Evolutionary conservation across 2,888 invertebrate genomes (phyloP), one percentile per base, ranked within the genome.

Genomic region (Acrocyrtus sp.): DNA sequence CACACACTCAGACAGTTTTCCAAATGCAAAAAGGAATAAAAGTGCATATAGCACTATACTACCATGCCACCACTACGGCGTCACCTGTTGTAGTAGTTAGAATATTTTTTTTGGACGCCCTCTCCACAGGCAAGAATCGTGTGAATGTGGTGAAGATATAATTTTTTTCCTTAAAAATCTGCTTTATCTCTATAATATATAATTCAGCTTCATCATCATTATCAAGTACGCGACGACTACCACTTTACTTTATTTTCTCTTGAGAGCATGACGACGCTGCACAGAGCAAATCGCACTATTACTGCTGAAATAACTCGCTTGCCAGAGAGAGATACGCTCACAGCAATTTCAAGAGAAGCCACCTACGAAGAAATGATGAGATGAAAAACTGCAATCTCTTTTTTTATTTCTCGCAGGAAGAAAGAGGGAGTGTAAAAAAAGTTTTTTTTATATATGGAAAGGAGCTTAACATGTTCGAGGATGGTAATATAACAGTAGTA

Each of bases 111-210:
- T 43, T 43, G 47, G 57, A 70, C 70, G 70, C 70, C 70, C 70
- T 70, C 70, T 70, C 70, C 70, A 70, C 70, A 70, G 70, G 70
- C 70, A 34, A 69, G 61, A 62, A 53, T 63, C 50, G 70, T 70
- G 70, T 56, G 63, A 70, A 70, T 62, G 54, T 62, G 19, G 53
- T 43, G 51, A 51, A 6, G 53, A 50, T 58, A 57, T 57, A 41
- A 57, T 29, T 21, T 50, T 57, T 70, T 56, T 43, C 21, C 27
- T 29, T 47, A 60, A 34, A 50, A 53, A 53, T 39, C 12, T n/a
- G n/a, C n/a, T 65, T 65, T 54, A 29, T 17, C 45, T 45, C 15
- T 39, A 5, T 29, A 51, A 51, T 61, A 47, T 62, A 39, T 48
- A 26, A 51, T 26, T 53, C 54, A 26, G 26, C 51, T 34, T 50